These are phyloP conservation scores for Bombus terrestris DNA, from an alignment of 1,140 invertebrate species.

Conservation along the genomic window DNA sequence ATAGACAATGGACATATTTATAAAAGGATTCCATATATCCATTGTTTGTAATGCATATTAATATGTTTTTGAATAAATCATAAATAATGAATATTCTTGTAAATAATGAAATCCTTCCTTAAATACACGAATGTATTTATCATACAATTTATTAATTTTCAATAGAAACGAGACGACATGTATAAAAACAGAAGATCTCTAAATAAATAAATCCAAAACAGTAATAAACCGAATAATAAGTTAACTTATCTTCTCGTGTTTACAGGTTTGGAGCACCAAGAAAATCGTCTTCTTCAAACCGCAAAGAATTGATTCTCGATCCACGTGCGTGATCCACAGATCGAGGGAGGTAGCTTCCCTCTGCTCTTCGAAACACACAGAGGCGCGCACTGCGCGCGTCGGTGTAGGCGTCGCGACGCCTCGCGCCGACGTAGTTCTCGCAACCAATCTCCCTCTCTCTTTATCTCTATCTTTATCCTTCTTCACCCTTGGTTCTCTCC, in stretches of 20 bases:
- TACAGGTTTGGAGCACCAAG: not conserved
- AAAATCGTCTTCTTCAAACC: not conserved
- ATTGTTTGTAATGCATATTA: too few species aligned
- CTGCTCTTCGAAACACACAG: not conserved
- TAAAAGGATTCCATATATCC: too few species aligned
- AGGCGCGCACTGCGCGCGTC: constrained; percentile 56
- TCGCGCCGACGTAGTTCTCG: constrained; percentile 68
- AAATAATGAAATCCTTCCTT: too few species aligned
- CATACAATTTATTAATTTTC: too few species aligned
- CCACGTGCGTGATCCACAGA: not conserved
- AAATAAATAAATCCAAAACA: too few species aligned
- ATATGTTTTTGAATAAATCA: too few species aligned
- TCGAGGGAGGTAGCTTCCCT: constrained; percentile 10
- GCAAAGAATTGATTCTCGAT: constrained; percentile 3
- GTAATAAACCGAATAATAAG: too few species aligned
- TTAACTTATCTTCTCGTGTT: not conserved
- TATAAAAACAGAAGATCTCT: too few species aligned
- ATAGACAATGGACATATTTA: too few species aligned
- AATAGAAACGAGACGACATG: too few species aligned
- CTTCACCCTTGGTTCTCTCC: not conserved
- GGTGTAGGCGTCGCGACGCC: constrained; percentile 48
- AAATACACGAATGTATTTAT: too few species aligned
- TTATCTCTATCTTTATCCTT: constrained; percentile 29
- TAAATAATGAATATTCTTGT: too few species aligned
- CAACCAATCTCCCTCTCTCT: constrained; percentile 24